phyloP scores from a whole-genome alignment of 2,113 vertebrate genomes.

The Chauna torquata region DNA sequence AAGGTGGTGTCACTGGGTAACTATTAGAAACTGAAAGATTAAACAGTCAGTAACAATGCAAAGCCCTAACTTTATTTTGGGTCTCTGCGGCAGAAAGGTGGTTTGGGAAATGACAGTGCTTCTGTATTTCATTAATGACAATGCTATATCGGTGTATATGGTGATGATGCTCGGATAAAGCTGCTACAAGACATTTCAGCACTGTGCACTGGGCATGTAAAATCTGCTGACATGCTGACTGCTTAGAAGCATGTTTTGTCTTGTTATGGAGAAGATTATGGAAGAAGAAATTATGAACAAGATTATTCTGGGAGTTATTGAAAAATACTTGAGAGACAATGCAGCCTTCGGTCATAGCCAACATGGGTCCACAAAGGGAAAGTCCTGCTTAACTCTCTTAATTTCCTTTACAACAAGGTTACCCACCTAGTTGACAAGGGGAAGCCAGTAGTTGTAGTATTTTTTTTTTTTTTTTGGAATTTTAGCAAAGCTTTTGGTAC shows the following conservation, averaged over 20 bases:
- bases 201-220: not conserved
- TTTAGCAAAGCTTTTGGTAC: not conserved
- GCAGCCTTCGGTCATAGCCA: not conserved
- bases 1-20: not conserved
- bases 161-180: not conserved
- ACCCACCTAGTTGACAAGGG: not conserved
- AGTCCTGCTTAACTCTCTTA: not conserved
- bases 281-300: not conserved
- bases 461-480: not conserved
- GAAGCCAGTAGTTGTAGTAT: not conserved
- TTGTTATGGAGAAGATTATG: not conserved
- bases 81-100: not conserved
- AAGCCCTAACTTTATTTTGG: not conserved
- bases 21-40: not conserved
- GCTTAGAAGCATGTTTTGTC: not conserved
- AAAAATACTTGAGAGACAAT: not conserved
- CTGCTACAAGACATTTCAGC: not conserved
- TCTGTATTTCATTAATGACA: not conserved
- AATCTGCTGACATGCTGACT: not conserved
- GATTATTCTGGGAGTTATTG: not conserved
- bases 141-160: rapidly evolving
- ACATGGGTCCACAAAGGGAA: not conserved
- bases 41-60: not conserved
- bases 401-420: not conserved
- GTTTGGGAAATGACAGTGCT: not conserved